Base-by-base conservation (phyloP, 1,140 invertebrate genomes). In the Atta colombica region DNA sequence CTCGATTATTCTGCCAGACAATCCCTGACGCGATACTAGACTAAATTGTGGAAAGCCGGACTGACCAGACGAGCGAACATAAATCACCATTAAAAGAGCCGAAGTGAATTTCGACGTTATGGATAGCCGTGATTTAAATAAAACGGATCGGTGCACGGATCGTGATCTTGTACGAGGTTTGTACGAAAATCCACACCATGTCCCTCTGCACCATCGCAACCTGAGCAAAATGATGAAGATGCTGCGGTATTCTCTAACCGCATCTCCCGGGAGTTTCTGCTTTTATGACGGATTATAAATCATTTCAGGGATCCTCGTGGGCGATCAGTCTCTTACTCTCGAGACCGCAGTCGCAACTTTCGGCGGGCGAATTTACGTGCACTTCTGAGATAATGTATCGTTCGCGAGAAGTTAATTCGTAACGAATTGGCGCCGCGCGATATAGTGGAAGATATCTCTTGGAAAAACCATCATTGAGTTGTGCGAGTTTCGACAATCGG, bases 1-100 rank as follows among this genome's bases (percentile, higher is more conserved):
- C 39, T 74, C 39, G 53, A 85, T 87, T 87, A 87, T 85, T 63
- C 55, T 25, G 72, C 8, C 53, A 75, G 81, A 77, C 81, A 85
- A 87, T 77, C 12, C 66, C 63, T 71, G 53, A 58, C 69, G 71
- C 51, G 49, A 74, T 61, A 72, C 58, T 49, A 49, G 25, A 14
- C 72, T 31, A 87, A 87, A 89, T 74, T 87, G 78, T 60, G 74
- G 49, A 82, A 78, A 90, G 77, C 39, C 39, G 49, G 60, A 21
- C n/a, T n/a, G 58, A 21, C 58, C 81, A 51, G 49, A 58, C 49
- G 18, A 18, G 66, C 7, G 53, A n/a, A 2, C 25, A 86, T 91
- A 91, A 91, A 91, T 91, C 89, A 88, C 74, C 89, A 90, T 91
- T 91, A 90, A 88, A 91, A 61, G 12, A 35, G 51, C 58, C 53